A percentile compares a stretch with the other conserved stretches of the same genome.
Evolutionary conservation across 1,140 invertebrate species (phyloP).

Genomic region (Diabrotica undecimpunctata): DNA sequence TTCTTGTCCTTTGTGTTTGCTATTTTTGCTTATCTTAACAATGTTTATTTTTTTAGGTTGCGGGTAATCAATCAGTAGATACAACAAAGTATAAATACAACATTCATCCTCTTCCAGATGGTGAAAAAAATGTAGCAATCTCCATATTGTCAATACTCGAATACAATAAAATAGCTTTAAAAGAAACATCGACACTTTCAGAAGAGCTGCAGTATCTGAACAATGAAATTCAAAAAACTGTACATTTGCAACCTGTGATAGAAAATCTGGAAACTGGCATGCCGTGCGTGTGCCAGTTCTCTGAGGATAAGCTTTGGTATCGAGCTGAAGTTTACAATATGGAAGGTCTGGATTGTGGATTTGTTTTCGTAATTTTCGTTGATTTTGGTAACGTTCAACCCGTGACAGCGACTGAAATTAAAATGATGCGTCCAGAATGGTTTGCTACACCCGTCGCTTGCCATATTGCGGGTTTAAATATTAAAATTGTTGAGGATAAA

Average conservation of each 20-base stretch:
- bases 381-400: constrained; percentile 31
- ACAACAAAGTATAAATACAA: constrained; percentile 2
- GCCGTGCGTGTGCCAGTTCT: constrained; percentile 24
- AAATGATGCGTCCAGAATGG: constrained; percentile 21
- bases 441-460: constrained; percentile 22
- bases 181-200: not conserved
- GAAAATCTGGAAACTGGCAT: constrained; percentile 14
- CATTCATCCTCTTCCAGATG: not conserved
- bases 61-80: not conserved
- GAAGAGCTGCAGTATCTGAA: constrained; percentile 15
- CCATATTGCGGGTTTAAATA: constrained; percentile 25
- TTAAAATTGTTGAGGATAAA: constrained; percentile 17
- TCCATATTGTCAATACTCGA: constrained; percentile 11
- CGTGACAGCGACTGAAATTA: constrained; percentile 18
- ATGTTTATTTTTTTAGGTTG: not conserved
- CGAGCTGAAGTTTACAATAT: constrained; percentile 21
- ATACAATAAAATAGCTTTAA: constrained; percentile 21
- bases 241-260: not conserved
- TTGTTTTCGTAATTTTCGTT: constrained; percentile 29
- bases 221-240: constrained; percentile 20
- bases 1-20: too few relatives aligned
- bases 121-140: not conserved
- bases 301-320: constrained; percentile 26
- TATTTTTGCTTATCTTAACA: too few relatives aligned
- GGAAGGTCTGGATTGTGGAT: constrained; percentile 20